phyloP scores from a whole-genome alignment of 1,140 invertebrate genomes.

The Sinella curviseta region DNA sequence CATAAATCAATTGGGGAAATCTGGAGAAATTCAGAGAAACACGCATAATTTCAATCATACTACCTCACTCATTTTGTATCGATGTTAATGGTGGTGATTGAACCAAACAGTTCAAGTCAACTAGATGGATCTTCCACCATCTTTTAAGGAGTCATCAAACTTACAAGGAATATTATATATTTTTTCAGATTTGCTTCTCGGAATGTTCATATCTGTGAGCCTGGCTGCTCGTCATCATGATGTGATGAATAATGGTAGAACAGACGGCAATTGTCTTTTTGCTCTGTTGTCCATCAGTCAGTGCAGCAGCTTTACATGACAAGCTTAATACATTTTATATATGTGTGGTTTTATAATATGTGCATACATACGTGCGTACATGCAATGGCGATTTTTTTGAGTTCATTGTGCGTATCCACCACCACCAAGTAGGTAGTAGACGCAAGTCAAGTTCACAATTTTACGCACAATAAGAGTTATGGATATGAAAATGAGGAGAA shows the following conservation, averaged over 20 bases:
- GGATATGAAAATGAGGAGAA: background rate
- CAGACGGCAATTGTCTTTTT: background rate
- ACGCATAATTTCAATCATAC: too few species aligned
- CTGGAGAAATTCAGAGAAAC: too few species aligned
- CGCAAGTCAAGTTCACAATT: background rate
- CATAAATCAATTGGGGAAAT: too few species aligned
- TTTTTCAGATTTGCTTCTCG: background rate
- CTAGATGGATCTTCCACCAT: background rate
- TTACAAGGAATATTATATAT: too few species aligned
- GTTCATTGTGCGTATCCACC: too few species aligned
- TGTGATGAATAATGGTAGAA: too few species aligned
- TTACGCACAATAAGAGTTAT: background rate
- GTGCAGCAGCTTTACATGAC: background rate
- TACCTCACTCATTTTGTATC: too few species aligned
- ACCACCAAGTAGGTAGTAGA: too few species aligned
- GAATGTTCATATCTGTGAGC: too few species aligned
- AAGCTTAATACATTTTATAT: background rate
- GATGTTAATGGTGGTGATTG: too few species aligned
- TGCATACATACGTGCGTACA: background rate
- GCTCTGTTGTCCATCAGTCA: background rate
- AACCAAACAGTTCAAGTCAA: background rate
- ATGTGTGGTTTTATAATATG: too few species aligned
- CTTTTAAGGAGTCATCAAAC: background rate
- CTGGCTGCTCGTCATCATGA: too few species aligned
- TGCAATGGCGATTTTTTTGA: background rate